Base-by-base conservation (phyloP, 2,113 vertebrate genomes). In the Cephalopholis sonnerati region DNA sequence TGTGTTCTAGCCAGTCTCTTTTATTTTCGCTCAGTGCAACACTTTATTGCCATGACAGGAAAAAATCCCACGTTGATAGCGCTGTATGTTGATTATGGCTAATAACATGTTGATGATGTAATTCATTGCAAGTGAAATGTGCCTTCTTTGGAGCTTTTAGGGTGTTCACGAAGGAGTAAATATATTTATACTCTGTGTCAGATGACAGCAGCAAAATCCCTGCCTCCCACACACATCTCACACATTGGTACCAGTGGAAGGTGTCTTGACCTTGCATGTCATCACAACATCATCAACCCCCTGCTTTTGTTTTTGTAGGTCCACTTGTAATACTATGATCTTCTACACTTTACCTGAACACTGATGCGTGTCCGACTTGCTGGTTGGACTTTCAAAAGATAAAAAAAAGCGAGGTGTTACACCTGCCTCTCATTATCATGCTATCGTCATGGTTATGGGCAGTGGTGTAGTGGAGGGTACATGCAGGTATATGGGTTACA, bases 21-120 rank as follows among this genome's bases (percentile, higher is more conserved):
- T 27, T n/a, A 44, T 70, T 54, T 55, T 27, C n/a, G 72, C 32
- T 65, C 66, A 53, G 20, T 46, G 51, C 24, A 64, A 66, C 41
- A 75, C 44, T 39, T 29, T 41, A 24, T 7, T 53, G 44, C 20
- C 65, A 76, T 81, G 66, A 61, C 32, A 54, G 41, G 16, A 50
- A 7, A 17, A 1, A 57, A 20, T 10, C 48, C 50, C 62, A 25
- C 7, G 48, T 63, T 12, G 50, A 55, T 27, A 51, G 16, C 32
- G 17, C 2, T 64, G 44, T 44, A 48, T 41, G 29, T 18, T 36
- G 29, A 69, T 5, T 18, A 29, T 2, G 27, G 16, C 48, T 41
- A 48, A 50, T 36, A 4, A 11, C 22, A 36, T n/a, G 25, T n/a
- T 17, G 4, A 11, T 29, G 17, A 50, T 17, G 41, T 16, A 44